Conservation (phyloP, 2,888 invertebrate genomes). For the Drosophila melanocephala region DNA sequence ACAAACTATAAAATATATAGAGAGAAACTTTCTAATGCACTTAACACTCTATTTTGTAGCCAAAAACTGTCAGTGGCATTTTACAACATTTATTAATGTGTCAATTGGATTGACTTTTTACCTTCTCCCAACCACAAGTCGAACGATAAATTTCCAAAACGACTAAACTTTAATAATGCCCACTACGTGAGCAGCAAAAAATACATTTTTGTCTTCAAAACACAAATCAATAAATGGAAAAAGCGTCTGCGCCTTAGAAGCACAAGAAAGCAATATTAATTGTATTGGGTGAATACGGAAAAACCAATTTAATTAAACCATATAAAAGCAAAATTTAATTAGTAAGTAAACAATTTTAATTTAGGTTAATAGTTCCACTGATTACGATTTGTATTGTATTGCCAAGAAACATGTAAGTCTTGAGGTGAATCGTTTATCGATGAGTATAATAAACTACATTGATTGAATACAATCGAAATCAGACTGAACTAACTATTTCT, state of each 20-base stretch:
- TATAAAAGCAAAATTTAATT: background rate
- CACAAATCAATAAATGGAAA: background rate
- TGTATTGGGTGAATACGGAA: background rate
- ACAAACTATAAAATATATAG: constrained; percentile 29
- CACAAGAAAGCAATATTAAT: background rate
- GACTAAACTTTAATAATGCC: constrained; percentile 1
- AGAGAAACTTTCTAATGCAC: constrained; percentile 73
- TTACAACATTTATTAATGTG: constrained; percentile 79
- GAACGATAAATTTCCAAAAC: constrained; percentile 29
- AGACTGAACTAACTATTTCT: background rate
- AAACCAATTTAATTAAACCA: background rate
- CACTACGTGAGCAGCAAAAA: background rate
- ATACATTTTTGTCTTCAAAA: background rate
- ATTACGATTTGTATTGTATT: background rate
- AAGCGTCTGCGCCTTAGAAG: background rate
- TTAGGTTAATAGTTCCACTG: no score
- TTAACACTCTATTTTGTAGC: constrained; percentile 68
- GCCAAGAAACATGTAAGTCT: background rate
- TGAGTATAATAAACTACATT: background rate
- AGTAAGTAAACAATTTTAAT: background rate
- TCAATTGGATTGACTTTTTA: constrained; percentile 65
- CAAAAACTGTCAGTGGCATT: constrained; percentile 68
- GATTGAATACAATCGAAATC: constrained; percentile 1
- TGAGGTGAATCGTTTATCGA: background rate
- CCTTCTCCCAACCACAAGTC: background rate